Percentiles rank a stretch among this genome's conserved stretches.
Evolutionary conservation across 2,797 vertebrate species (phyloP).

Genomic region (Gymnoscopelus microlampas): DNA sequence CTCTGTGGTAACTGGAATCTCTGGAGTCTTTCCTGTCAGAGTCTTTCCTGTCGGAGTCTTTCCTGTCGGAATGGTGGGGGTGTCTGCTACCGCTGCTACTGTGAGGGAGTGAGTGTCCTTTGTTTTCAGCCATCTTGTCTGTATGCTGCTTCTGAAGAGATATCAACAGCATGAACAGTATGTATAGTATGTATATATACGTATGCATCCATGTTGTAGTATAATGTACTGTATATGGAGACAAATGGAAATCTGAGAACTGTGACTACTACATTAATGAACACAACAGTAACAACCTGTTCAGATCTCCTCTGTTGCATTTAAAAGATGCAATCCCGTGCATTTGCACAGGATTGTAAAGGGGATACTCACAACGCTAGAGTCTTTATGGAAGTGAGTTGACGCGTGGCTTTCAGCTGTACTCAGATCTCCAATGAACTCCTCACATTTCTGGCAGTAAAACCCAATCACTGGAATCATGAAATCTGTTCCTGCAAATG

Average conservation of each 20-base stretch:
- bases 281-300: background rate
- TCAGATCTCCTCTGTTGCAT: background rate
- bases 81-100: conserved; percentile 9
- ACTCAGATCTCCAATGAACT: conserved; percentile 90
- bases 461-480: conserved; percentile 91
- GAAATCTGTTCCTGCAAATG: conserved; percentile 85
- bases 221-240: background rate
- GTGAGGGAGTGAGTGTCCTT: conserved; percentile 5
- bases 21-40: conserved; percentile 35
- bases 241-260: background rate
- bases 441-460: conserved; percentile 94
- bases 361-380: conserved; percentile 79
- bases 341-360: background rate
- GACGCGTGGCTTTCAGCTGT: conserved; percentile 87
- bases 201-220: too few species aligned
- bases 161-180: background rate
- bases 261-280: background rate
- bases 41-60: conserved; percentile 3
- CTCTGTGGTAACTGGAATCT: background rate
- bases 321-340: background rate
- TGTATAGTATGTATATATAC: too few species aligned
- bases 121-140: conserved; percentile 32
- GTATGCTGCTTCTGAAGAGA: conserved; percentile 35
- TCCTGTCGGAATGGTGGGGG: conserved; percentile 27
- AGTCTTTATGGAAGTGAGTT: conserved; percentile 78